A percentile compares a stretch with the other conserved stretches of the same genome.
Evolutionary conservation across 2,113 vertebrate genomes (phyloP).

Genomic region (Parus major): DNA sequence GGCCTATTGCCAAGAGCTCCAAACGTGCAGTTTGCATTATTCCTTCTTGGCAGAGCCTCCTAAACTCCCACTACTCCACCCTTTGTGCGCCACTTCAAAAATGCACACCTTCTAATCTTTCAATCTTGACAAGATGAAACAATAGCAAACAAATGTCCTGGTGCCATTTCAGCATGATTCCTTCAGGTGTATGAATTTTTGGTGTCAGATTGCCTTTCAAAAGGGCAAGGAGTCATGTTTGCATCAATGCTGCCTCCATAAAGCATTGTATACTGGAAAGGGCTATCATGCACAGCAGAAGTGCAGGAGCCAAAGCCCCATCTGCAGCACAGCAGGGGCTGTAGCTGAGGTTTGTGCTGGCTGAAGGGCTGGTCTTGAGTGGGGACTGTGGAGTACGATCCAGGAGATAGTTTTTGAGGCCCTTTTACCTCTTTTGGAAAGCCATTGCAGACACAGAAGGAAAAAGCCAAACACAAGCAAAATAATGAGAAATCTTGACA

Average conservation of each 20-base stretch:
- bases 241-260: background rate
- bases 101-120: background rate
- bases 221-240: background rate
- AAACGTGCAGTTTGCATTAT: background rate
- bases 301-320: background rate
- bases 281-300: accelerated
- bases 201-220: background rate
- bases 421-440: background rate
- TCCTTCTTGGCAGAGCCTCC: slow-evolving; percentile 20
- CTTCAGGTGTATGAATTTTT: background rate
- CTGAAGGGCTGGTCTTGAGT: background rate
- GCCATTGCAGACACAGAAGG: background rate
- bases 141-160: background rate
- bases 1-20: background rate
- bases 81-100: background rate
- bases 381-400: background rate
- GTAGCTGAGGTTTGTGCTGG: background rate
- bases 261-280: background rate
- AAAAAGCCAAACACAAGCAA: background rate
- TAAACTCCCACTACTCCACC: background rate
- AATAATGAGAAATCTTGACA: background rate
- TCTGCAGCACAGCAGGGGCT: background rate
- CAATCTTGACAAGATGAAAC: background rate
- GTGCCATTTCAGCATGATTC: background rate
- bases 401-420: background rate